A percentile compares a stretch with the other conserved stretches of the same genome.
Conservation (phyloP, 2,113 vertebrate genomes). For the Calyptommatus sinebrachiatus region DNA sequence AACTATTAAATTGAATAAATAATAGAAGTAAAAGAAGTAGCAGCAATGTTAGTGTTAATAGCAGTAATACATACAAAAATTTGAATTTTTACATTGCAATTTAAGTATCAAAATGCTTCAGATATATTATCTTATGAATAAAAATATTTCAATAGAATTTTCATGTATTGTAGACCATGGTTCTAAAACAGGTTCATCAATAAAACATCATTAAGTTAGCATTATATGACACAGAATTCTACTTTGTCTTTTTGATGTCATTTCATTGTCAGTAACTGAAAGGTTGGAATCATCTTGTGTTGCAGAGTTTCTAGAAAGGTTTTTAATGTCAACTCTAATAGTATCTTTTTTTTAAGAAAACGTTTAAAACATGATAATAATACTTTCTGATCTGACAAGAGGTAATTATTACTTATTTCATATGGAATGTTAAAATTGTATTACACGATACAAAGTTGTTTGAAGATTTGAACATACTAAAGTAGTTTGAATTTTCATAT, state of each 20-base stretch:
- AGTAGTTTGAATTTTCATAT: background rate
- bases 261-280: background rate
- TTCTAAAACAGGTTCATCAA: background rate
- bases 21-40: too few species aligned
- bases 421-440: background rate
- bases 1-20: too few species aligned
- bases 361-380: background rate
- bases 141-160: background rate
- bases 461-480: background rate
- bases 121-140: background rate
- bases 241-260: background rate
- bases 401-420: background rate
- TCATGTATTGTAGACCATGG: background rate
- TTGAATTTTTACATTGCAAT: background rate
- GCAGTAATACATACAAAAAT: background rate
- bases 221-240: background rate
- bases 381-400: background rate
- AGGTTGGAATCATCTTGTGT: background rate
- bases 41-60: background rate
- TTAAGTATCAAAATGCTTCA: background rate
- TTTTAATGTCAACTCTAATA: background rate
- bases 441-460: background rate
- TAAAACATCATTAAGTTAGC: background rate
- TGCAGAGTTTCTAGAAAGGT: background rate
- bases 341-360: background rate